phyloP scores from a whole-genome alignment of 1,140 invertebrate genomes.

The Conopomorpha cramerella region DNA sequence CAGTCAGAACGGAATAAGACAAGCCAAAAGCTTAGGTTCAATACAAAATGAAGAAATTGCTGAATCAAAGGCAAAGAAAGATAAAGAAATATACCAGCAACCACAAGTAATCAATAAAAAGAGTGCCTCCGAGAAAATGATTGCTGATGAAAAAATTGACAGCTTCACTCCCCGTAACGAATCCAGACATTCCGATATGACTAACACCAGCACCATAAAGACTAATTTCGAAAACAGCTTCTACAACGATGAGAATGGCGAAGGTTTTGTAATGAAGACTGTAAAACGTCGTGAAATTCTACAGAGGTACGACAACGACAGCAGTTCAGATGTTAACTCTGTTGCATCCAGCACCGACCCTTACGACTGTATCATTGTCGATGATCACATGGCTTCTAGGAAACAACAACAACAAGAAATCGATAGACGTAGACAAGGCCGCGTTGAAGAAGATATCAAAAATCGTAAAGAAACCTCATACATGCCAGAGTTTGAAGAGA shows the following conservation, averaged over 20 bases:
- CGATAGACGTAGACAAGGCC: constrained; percentile 44
- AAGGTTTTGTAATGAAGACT: constrained; percentile 68
- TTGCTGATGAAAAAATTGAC: constrained; percentile 49
- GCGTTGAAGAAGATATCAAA: constrained; percentile 42
- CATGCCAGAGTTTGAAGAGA: constrained; percentile 54
- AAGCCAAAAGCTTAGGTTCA: constrained; percentile 52
- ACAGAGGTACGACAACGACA: constrained; percentile 69
- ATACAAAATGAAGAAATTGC: constrained; percentile 45
- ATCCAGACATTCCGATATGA: constrained; percentile 54
- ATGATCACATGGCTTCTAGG: constrained; percentile 69
- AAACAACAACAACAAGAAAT: constrained; percentile 64
- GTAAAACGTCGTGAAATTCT: constrained; percentile 71
- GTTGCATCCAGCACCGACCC: constrained; percentile 69
- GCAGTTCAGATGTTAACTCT: constrained; percentile 64
- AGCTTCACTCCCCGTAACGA: constrained; percentile 49
- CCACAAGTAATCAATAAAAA: constrained; percentile 38
- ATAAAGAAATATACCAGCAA: constrained; percentile 29
- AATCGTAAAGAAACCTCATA: constrained; percentile 51
- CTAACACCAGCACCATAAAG: constrained; percentile 54
- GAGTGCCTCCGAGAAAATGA: constrained; percentile 51
- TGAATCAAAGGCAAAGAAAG: constrained; percentile 43
- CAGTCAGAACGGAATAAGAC: constrained; percentile 45
- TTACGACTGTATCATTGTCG: constrained; percentile 74
- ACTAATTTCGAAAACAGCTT: constrained; percentile 64
- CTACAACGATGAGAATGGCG: constrained; percentile 64